These are phyloP conservation scores for Girardinus metallicus DNA, from an alignment of 2,797 vertebrate genomes.

Conservation along the genomic window DNA sequence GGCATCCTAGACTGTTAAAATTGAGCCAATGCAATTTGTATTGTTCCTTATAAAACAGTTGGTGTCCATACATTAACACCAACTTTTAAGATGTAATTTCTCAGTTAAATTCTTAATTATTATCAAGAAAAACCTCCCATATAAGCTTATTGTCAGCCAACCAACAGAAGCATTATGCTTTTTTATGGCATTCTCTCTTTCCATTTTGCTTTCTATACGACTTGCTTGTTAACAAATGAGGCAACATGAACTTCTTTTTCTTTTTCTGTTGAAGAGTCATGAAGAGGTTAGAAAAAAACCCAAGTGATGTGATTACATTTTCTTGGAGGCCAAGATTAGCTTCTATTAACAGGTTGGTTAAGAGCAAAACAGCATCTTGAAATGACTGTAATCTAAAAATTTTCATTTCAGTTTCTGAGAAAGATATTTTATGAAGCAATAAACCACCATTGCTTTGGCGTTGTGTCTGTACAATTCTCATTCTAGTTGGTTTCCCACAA, in stretches of 20 bases:
- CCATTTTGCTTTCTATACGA: not conserved
- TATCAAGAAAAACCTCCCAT: not conserved
- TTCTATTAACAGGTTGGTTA: not conserved
- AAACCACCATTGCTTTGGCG: not conserved
- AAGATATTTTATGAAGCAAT: not conserved
- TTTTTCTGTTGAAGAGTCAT: not conserved
- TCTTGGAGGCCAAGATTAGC: not conserved
- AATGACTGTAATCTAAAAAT: not conserved
- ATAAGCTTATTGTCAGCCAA: not conserved
- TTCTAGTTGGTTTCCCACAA: not conserved
- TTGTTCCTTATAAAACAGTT: too few relatives aligned
- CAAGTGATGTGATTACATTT: not conserved
- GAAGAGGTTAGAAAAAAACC: not conserved
- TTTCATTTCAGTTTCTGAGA: not conserved
- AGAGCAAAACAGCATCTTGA: not conserved
- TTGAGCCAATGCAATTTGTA: not conserved
- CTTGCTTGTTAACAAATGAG: not conserved
- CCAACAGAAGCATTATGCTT: not conserved
- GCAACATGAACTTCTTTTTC: not conserved
- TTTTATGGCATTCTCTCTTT: not conserved
- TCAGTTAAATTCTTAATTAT: not conserved
- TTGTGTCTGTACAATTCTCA: not conserved
- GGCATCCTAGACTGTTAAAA: not conserved
- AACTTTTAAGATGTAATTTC: not conserved
- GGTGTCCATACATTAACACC: not conserved